Conservation (phyloP, 2,113 vertebrate species). For the Grallaria varia region DNA sequence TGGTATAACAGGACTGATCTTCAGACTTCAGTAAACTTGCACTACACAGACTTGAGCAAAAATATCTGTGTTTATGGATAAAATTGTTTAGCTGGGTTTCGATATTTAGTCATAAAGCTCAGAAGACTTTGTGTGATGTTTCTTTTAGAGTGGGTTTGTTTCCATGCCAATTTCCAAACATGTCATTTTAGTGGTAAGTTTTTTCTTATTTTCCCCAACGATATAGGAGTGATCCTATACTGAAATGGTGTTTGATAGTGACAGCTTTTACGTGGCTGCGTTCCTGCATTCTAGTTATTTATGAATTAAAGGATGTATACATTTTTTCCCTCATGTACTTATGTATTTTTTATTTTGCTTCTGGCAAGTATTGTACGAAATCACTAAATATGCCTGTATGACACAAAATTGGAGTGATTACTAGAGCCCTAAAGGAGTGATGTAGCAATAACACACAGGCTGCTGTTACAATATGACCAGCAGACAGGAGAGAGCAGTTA, state of each 20-base stretch:
- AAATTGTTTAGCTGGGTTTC: neutral
- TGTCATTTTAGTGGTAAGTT: neutral
- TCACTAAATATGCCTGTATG: neutral
- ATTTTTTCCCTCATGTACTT: neutral
- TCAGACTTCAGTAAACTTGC: neutral
- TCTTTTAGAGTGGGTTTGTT: neutral
- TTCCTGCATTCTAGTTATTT: neutral
- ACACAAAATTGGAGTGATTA: neutral
- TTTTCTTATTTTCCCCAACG: neutral
- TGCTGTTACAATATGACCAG: neutral
- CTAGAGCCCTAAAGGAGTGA: neutral
- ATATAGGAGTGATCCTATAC: neutral
- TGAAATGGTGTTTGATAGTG: neutral
- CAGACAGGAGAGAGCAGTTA: neutral
- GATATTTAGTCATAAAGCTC: neutral
- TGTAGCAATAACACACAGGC: neutral
- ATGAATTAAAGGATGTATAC: neutral
- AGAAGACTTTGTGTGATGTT: neutral
- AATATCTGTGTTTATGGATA: neutral
- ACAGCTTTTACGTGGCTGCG: neutral
- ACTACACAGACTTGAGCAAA: neutral
- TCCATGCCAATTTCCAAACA: neutral
- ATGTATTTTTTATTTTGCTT: neutral
- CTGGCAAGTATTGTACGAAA: neutral
- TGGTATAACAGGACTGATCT: neutral